phyloP scores from a whole-genome alignment of 1,140 invertebrate species.

The Hermetia illucens region DNA sequence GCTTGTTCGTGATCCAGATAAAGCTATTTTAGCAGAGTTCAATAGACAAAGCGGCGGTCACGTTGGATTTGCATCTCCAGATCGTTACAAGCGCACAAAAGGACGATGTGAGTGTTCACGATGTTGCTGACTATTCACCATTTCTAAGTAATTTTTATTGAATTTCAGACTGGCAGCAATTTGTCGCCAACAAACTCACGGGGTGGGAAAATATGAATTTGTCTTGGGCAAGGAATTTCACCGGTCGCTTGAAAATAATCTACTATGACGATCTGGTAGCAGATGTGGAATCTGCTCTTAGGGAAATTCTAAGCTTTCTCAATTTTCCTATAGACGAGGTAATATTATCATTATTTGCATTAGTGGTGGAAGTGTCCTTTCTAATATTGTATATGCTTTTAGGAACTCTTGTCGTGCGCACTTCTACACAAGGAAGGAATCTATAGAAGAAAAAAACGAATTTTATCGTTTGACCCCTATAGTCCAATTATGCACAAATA shows the following conservation, averaged over 20 bases:
- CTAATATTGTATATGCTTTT: too few relatives aligned
- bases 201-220: constrained; percentile 51
- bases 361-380: too few relatives aligned
- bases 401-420: constrained; percentile 41
- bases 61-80: constrained; percentile 49
- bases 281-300: constrained; percentile 42
- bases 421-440: constrained; percentile 50
- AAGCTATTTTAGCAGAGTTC: constrained; percentile 58
- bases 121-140: constrained; percentile 1
- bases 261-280: constrained; percentile 53
- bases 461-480: constrained; percentile 52
- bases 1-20: constrained; percentile 51
- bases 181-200: constrained; percentile 48
- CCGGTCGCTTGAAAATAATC: constrained; percentile 50
- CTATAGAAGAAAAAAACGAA: constrained; percentile 47
- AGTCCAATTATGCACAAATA: constrained; percentile 41
- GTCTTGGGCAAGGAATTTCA: constrained; percentile 54
- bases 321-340: constrained; percentile 34
- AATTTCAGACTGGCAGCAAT: constrained; percentile 50
- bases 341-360: constrained; percentile 4
- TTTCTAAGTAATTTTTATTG: constrained; percentile 1
- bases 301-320: constrained; percentile 44
- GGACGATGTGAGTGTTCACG: constrained; percentile 39
- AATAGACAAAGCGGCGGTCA: constrained; percentile 57
- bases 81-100: constrained; percentile 42